Base-by-base conservation (phyloP, 2,888 invertebrate genomes). In the Pheosia gnoma region DNA sequence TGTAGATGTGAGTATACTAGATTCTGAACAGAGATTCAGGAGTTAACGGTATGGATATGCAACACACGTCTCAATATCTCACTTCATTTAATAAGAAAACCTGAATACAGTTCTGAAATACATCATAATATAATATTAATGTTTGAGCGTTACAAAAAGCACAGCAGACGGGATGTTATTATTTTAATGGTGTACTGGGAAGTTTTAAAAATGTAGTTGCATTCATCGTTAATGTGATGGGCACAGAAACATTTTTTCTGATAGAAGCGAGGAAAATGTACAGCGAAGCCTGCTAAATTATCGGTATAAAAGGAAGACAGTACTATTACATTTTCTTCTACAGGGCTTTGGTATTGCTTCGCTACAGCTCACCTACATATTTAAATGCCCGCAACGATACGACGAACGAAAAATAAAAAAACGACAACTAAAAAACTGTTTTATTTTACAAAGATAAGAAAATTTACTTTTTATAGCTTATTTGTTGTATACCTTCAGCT, bases 151-250 rank as follows among this genome's bases (percentile, higher is more conserved):
- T 80, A 82, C 82, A 79, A 86, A 87, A 87, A 83, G 86, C 81
- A 79, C 83, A 84, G 82, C 84, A 79, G 79, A 79, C 77, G 77
- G 82, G 83, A 86, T 86, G 90, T 88, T 86, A 91, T 91, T 91
- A 91, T 89, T 89, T 88, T 91, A 91, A 91, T 91, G 91, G 90
- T 85, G 80, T 78, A 77, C 82, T 67, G 80, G 80, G 81, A 86
- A 82, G 86, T 85, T 86, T 87, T 86, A 83, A 85, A 87, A 89
- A 85, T 82, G 84, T 79, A 83, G 85, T 84, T 82, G 84, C 82
- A 86, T 81, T 84, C 84, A 82, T 85, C 87, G 85, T 90, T 90
- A 89, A 83, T 83, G 81, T 85, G 85, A 90, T 89, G 88, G 86
- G 79, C 76, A 82, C 74, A 75, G 83, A 86, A 57, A 84, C 70